Evolutionary conservation across 2,113 vertebrate genomes (phyloP), one percentile per base, ranked within the genome.

Genomic region (Gila orcuttii): DNA sequence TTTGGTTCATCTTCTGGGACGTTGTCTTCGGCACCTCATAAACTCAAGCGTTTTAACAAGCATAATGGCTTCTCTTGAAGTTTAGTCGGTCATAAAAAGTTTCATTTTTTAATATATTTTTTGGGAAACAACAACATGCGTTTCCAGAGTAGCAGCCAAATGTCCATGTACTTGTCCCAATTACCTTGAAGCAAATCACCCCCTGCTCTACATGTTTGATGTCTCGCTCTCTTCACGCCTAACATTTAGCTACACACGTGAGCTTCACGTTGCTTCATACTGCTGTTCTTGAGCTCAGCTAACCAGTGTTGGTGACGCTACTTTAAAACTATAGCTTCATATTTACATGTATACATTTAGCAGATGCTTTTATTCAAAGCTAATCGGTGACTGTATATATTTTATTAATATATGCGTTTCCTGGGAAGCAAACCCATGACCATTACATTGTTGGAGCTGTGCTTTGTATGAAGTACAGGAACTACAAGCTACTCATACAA

Each of bases 171-270:
- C 86, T 83, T 79, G 74, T 76, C 36, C 62, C 80, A 86, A 89
- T 89, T 90, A 86, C 87, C 86, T 90, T 88, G 83, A 87, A 73
- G 59, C 36, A 76, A 84, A 85, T 33, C 71, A 15, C 88, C 75
- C 25, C 86, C 12, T 21, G 31, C 79, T 15, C 66, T 85, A 59
- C 71, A 47, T 86, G 39, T 82, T 52, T 82, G 76, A 86, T 55
- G 52, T 86, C 85, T 82, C 50, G 7, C 47, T 60, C 69, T 68
- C 60, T 79, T 82, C 59, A 33, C 2, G 15, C 50, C 68, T 66
- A 59, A 78, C 85, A 86, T 84, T 84, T 86, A 86, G 59, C 57
- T 68, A 4, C 50, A 52, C 77, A 47, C 77, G 57, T 84, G 85
- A 66, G 66, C 52, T 7, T 17, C 1, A 3, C 28, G 0, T 21